Evolutionary conservation across 2,113 vertebrate genomes (phyloP).

Genomic region (Rhadina sibilatrix): DNA sequence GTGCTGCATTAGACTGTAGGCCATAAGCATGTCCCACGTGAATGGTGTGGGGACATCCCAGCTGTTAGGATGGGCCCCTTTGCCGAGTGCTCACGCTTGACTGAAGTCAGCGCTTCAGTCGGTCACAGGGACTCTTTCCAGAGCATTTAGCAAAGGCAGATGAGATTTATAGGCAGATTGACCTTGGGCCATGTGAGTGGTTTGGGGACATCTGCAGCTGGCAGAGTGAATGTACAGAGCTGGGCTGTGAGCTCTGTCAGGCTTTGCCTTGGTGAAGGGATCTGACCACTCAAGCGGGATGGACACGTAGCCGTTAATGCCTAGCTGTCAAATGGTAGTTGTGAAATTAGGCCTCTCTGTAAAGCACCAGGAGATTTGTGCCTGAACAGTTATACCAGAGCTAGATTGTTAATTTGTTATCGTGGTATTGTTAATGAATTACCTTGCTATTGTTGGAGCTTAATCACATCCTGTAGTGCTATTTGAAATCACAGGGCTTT

Average conservation of each 20-base stretch:
- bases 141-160: neutral
- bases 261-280: neutral
- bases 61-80: neutral
- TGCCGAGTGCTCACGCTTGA: neutral
- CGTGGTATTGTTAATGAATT: neutral
- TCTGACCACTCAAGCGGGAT: neutral
- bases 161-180: neutral
- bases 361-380: neutral
- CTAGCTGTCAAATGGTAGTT: neutral
- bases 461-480: neutral
- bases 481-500: neutral
- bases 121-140: neutral
- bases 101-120: neutral
- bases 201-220: neutral
- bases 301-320: neutral
- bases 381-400: neutral
- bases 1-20: neutral
- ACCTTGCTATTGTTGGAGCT: neutral
- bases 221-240: neutral
- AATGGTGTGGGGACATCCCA: neutral
- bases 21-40: neutral
- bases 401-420: neutral
- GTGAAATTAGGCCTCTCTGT: neutral
- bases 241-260: neutral
- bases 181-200: neutral